Evolutionary conservation across 2,797 vertebrate genomes (phyloP).

Genomic region (Centropyge bicolor): DNA sequence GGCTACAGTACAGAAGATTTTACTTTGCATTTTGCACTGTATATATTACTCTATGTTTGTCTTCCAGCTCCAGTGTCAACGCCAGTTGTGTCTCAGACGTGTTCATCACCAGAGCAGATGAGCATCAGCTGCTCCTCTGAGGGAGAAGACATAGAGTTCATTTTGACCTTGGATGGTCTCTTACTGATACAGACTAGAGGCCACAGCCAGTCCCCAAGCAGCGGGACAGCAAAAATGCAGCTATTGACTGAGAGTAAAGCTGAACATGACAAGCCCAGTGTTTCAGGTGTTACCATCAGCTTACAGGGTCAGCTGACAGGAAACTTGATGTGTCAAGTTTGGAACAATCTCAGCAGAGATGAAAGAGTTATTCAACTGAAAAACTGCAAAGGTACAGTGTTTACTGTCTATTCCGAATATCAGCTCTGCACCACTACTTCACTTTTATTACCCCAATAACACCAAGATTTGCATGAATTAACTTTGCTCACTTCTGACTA

Average conservation of each 20-base stretch:
- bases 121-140: conserved; percentile 48
- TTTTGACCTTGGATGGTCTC: background rate
- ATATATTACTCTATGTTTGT: background rate
- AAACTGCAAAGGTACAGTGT: conserved; percentile 22
- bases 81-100: conserved; percentile 32
- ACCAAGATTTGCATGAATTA: background rate
- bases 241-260: background rate
- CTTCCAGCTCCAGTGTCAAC: conserved; percentile 32
- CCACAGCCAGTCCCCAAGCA: background rate
- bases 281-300: background rate
- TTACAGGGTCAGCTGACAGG: conserved; percentile 9
- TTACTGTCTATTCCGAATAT: background rate
- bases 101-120: conserved; percentile 34
- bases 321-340: conserved; percentile 16
- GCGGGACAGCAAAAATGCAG: too few relatives aligned
- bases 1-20: background rate
- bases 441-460: background rate
- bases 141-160: conserved; percentile 25
- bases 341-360: conserved; percentile 23
- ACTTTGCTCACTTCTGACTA: background rate
- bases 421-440: background rate
- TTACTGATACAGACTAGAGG: background rate
- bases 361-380: background rate
- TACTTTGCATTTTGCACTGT: background rate
- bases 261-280: rapidly evolving